Percentiles rank a stretch among this genome's conserved stretches.
Evolutionary conservation across 2,888 invertebrate species (phyloP).

Genomic region (Morpho helenor): DNA sequence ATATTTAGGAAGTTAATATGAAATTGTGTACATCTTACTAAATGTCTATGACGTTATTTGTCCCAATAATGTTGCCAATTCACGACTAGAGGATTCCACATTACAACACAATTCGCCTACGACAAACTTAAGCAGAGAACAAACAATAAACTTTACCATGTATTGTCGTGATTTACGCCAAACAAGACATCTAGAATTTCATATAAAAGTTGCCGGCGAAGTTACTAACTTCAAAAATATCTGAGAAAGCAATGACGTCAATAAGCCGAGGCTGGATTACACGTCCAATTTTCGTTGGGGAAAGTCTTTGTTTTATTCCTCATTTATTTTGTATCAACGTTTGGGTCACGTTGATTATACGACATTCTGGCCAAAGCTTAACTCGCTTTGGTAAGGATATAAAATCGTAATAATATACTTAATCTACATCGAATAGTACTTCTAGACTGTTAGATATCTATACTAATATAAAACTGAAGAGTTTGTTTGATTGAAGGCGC

Average conservation of each 20-base stretch:
- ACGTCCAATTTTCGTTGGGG: conserved; percentile 7
- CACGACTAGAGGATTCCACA: too few relatives aligned
- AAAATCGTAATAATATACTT: too few relatives aligned
- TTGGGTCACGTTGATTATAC: not conserved
- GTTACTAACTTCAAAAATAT: conserved; percentile 10
- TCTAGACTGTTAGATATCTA: too few relatives aligned
- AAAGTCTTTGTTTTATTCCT: conserved; percentile 12
- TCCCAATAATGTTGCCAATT: too few relatives aligned
- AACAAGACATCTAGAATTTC: conserved; percentile 16
- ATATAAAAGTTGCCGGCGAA: conserved; percentile 14
- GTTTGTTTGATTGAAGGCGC: too few relatives aligned
- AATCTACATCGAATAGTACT: too few relatives aligned
- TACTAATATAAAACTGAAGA: too few relatives aligned
- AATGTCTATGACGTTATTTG: too few relatives aligned
- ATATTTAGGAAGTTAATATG: too few relatives aligned
- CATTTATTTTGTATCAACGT: conserved; percentile 17
- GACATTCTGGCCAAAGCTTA: not conserved
- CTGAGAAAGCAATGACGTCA: conserved; percentile 1
- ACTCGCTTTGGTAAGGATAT: too few relatives aligned
- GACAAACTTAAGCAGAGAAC: not conserved
- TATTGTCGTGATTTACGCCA: conserved; percentile 4
- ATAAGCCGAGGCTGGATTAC: conserved; percentile 5
- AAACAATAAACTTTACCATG: conserved; percentile 3
- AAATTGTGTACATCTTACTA: too few relatives aligned
- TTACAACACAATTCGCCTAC: not conserved